Percentiles rank a stretch among this genome's conserved stretches.
phyloP scores from a whole-genome alignment of 2,113 vertebrate species.

The Choloepus hoffmanni region DNA sequence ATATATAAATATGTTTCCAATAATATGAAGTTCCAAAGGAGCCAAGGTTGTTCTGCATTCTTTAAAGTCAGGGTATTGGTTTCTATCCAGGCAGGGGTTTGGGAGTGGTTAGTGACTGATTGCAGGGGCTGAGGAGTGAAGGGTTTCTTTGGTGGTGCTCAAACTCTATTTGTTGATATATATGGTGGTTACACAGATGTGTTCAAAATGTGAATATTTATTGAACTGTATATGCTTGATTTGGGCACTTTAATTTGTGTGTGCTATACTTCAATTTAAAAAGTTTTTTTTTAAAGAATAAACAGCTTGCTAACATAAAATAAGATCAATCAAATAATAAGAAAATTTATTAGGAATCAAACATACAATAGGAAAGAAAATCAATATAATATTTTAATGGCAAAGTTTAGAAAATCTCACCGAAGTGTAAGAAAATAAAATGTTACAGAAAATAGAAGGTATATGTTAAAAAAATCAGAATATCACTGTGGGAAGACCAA shows the following conservation, averaged over 20 bases:
- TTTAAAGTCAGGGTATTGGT: background rate
- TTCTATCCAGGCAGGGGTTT: background rate
- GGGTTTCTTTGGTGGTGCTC: background rate
- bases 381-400: slow-evolving; percentile 24
- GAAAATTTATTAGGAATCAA: background rate
- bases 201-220: background rate
- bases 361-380: background rate
- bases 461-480: background rate
- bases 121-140: background rate
- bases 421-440: slow-evolving; percentile 2
- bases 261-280: background rate
- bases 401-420: background rate
- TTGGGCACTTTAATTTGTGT: background rate
- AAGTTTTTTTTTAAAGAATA: background rate
- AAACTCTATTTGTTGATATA: background rate
- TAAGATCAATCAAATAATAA: slow-evolving; percentile 4
- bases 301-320: background rate
- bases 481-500: background rate
- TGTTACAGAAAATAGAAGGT: background rate
- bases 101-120: background rate
- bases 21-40: background rate
- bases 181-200: background rate
- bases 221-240: background rate
- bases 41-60: background rate
- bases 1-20: background rate